Evolutionary conservation across 2,888 invertebrate species (phyloP).

Genomic region (Tenthredo scrophulariae): DNA sequence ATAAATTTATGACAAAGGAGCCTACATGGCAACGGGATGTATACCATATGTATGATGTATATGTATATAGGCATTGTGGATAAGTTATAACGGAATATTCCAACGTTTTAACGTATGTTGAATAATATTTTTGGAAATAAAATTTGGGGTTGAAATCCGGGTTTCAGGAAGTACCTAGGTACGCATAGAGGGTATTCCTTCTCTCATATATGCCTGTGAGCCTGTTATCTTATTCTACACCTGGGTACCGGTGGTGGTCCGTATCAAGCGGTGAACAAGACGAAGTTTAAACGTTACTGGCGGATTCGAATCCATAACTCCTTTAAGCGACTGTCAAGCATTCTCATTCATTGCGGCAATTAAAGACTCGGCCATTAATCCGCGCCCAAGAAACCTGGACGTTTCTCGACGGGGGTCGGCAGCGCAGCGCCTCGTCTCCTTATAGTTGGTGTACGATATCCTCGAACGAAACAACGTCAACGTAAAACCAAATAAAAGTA

Average conservation of each 20-base stretch:
- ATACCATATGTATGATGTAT: no score
- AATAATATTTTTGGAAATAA: not conserved
- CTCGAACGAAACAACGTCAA: constrained; percentile 58
- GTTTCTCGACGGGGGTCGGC: constrained; percentile 58
- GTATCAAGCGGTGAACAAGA: constrained; percentile 18
- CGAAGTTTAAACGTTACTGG: constrained; percentile 13
- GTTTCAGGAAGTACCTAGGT: not conserved
- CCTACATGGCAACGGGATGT: not conserved
- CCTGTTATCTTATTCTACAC: constrained; percentile 8
- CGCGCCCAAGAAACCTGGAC: constrained; percentile 59
- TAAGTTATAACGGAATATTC: no score
- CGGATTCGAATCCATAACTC: constrained; percentile 57
- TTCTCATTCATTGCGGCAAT: constrained; percentile 59
- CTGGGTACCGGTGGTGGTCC: constrained; percentile 11
- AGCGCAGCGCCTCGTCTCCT: constrained; percentile 45
- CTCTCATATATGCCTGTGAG: not conserved
- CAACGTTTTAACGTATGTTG: no score
- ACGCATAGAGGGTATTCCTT: no score
- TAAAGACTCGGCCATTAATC: constrained; percentile 64
- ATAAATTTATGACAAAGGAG: constrained; percentile 31
- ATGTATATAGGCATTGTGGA: no score
- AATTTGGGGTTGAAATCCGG: not conserved
- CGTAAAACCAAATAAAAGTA: constrained; percentile 47
- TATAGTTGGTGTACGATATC: constrained; percentile 44
- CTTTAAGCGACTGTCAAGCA: constrained; percentile 53